Evolutionary conservation across 2,797 vertebrate species (phyloP).

Genomic region (Darevskia nairensis): DNA sequence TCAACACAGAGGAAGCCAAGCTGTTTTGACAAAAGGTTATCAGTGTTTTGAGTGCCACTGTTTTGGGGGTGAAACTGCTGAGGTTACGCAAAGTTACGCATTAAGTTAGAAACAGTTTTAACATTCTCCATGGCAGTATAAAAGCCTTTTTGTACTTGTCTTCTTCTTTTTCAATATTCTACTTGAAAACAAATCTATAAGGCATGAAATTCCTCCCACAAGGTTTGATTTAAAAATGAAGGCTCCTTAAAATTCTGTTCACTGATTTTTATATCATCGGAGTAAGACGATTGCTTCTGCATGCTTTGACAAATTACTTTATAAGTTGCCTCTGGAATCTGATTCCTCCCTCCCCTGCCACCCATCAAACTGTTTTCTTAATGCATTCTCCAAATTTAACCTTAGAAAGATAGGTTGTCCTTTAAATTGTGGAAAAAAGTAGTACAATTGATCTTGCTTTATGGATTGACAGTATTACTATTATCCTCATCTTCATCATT

Average conservation of each 20-base stretch:
- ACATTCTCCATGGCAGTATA: background rate
- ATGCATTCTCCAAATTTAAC: conserved; percentile 30
- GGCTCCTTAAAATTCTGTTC: conserved; percentile 41
- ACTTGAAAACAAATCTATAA: conserved; percentile 20
- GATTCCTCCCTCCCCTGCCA: background rate
- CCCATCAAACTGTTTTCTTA: background rate
- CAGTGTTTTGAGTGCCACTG: too few relatives aligned
- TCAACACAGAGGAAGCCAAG: background rate
- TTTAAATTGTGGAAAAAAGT: background rate
- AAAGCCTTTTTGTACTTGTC: background rate
- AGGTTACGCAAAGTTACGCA: background rate
- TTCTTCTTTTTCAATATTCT: background rate
- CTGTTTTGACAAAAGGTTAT: conserved; percentile 19
- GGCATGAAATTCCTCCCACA: conserved; percentile 34
- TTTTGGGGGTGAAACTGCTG: background rate
- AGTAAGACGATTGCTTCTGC: conserved; percentile 20
- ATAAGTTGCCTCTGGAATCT: conserved; percentile 17
- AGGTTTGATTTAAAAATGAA: conserved; percentile 49
- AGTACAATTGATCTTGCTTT: background rate
- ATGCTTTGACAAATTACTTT: background rate
- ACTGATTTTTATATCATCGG: background rate
- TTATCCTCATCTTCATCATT: background rate
- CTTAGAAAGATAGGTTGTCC: conserved; percentile 29
- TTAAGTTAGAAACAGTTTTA: background rate
- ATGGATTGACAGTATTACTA: background rate